Evolutionary conservation across 2,888 invertebrate species (phyloP), one percentile per base, ranked within the genome.

Genomic region (Anodontia alba): DNA sequence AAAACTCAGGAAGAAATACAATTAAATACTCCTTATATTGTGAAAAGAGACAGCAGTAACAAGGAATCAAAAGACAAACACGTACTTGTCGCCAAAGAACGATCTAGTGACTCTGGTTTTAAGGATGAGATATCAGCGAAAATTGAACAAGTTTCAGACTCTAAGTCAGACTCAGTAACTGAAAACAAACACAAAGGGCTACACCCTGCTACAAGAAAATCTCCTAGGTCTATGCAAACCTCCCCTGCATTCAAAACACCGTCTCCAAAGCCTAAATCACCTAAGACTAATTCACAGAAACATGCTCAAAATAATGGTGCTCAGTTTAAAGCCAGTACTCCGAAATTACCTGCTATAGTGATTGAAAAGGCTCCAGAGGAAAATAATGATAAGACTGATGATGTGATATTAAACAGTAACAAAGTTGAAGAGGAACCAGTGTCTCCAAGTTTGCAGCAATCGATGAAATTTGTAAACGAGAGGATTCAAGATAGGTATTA

Each of bases 401-500:
- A 3, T 7, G 17, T 46, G n/a, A 20, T 17, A 3, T 17, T 20
- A 46, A 20, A 20, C n/a, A 46, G 15, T 46, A 20, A 3, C 15
- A 20, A 7, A 26, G 3, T 5, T n/a, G 26, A 29, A 10, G 54
- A 54, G 23, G 29, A 54, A 12, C 67, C 62, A 5, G 36, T 49
- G 3, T 76, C 82, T 0, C 73, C 80, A 12, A 83, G 80, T 29
- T 91, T 90, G 90, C 78, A 88, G 33, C 82, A 87, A 10, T 85
- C 91, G 0, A 83, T 86, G 76, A 86, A 85, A 68, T 88, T 91
- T 77, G 89, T 91, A n/a, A 90, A 90, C 68, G 81, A 90, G 62
- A 75, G 87, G 43, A 88, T 91, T 66, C 86, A 88, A 20, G 85
- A 88, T 38, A 74, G 88, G 62, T 62, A n/a, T 26, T 7, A n/a